A percentile compares a stretch with the other conserved stretches of the same genome.
Evolutionary conservation across 2,797 vertebrate genomes (phyloP).

Genomic region (Bufotes viridis): DNA sequence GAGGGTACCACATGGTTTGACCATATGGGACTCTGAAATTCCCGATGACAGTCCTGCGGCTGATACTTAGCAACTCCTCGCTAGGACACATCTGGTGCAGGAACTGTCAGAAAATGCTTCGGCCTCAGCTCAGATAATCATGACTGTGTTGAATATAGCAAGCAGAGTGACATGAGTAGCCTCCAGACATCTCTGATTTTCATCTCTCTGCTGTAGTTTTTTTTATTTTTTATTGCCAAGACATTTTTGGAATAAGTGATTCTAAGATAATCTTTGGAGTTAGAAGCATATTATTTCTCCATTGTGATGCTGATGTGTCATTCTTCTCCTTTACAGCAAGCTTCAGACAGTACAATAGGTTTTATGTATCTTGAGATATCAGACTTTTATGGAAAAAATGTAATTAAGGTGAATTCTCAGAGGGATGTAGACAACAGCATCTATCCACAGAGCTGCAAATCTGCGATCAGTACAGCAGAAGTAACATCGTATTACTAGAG

Average conservation of each 20-base stretch:
- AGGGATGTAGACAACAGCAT: too few species aligned
- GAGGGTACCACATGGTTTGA: too few species aligned
- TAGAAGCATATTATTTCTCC: not conserved
- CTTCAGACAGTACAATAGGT: not conserved
- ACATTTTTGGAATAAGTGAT: not conserved
- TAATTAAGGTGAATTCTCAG: constrained; percentile 1
- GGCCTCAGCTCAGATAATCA: too few species aligned
- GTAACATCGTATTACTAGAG: not conserved
- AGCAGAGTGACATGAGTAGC: not conserved
- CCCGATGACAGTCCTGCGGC: too few species aligned
- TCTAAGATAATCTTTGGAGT: not conserved
- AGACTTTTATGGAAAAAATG: not conserved
- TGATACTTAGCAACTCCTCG: too few species aligned
- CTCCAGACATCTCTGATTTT: not conserved
- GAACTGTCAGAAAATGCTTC: not conserved
- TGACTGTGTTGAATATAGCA: too few species aligned
- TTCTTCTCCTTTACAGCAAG: not conserved
- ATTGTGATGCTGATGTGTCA: constrained; percentile 3
- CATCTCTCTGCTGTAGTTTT: not conserved
- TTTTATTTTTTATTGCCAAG: not conserved
- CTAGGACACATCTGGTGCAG: too few species aligned
- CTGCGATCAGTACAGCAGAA: too few species aligned
- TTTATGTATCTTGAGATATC: constrained; percentile 9
- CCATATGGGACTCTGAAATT: too few species aligned
- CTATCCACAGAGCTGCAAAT: not conserved